Evolutionary conservation across 2,888 invertebrate species (phyloP).

Genomic region (Agriopis leucophaearia): DNA sequence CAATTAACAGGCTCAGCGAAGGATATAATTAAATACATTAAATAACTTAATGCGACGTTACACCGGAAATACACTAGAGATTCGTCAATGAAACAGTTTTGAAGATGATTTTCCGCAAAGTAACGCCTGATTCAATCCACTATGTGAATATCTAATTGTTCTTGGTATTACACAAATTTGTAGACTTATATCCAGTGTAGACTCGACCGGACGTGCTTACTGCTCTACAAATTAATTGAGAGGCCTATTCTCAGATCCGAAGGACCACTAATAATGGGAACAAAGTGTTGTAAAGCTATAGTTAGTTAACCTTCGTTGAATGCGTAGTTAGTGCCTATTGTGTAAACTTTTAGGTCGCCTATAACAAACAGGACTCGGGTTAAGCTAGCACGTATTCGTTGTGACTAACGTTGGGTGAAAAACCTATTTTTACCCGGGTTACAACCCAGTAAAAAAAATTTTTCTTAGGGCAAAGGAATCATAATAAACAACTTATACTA

Average conservation of each 20-base stretch:
- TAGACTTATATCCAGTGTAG: neutral
- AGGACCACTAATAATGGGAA: constrained; percentile 24
- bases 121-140: no score
- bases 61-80: no score
- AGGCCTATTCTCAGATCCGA: constrained; percentile 17
- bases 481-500: no score
- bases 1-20: no score
- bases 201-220: constrained; percentile 7
- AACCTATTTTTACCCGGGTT: neutral
- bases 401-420: constrained; percentile 3
- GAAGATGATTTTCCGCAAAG: no score
- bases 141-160: no score
- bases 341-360: constrained; percentile 21
- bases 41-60: no score
- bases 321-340: constrained; percentile 17
- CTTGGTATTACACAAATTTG: no score
- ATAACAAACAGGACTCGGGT: constrained; percentile 4
- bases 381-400: neutral
- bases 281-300: constrained; percentile 23
- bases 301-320: constrained; percentile 13
- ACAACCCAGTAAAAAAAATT: no score
- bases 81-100: no score
- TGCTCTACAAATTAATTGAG: constrained; percentile 18
- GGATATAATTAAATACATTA: no score
- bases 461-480: no score